phyloP scores from a whole-genome alignment of 2,888 invertebrate genomes.

The Odontocerum albicorne region DNA sequence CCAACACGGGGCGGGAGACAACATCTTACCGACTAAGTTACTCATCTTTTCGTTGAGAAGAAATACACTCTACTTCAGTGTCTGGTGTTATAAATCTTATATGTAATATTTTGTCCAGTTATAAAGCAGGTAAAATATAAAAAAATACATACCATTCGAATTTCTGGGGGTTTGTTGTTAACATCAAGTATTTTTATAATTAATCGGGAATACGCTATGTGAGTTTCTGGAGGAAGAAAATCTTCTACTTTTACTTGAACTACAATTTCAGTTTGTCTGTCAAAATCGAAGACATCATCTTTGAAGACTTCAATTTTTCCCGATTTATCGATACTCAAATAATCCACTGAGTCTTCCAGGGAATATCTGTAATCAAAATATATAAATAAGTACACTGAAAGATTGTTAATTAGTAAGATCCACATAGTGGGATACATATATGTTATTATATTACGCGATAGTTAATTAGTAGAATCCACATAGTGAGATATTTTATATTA shows the following conservation, averaged over 20 bases:
- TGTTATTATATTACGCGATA: too few species aligned
- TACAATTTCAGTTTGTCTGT: constrained; percentile 58
- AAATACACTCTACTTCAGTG: too few species aligned
- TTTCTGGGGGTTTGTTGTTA: constrained; percentile 71
- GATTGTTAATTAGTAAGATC: too few species aligned
- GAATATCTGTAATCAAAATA: constrained; percentile 50
- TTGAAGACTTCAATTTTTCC: constrained; percentile 60
- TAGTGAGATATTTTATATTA: too few species aligned
- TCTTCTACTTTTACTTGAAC: constrained; percentile 58
- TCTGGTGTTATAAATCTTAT: too few species aligned
- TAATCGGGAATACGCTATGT: constrained; percentile 57
- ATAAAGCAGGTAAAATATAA: too few species aligned
- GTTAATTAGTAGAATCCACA: too few species aligned
- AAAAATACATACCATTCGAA: constrained; percentile 65
- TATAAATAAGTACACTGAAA: constrained; percentile 11
- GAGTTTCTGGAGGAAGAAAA: constrained; percentile 47
- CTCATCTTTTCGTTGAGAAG: too few species aligned
- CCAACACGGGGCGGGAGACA: too few species aligned
- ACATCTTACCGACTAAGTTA: too few species aligned
- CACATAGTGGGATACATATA: too few species aligned
- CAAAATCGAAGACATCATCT: constrained; percentile 63
- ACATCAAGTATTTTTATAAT: constrained; percentile 66
- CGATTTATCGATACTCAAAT: constrained; percentile 54
- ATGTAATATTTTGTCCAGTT: too few species aligned
- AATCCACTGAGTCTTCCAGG: constrained; percentile 53